Evolutionary conservation across 2,888 invertebrate genomes (phyloP).

Genomic region (Cactoblastis cactorum): DNA sequence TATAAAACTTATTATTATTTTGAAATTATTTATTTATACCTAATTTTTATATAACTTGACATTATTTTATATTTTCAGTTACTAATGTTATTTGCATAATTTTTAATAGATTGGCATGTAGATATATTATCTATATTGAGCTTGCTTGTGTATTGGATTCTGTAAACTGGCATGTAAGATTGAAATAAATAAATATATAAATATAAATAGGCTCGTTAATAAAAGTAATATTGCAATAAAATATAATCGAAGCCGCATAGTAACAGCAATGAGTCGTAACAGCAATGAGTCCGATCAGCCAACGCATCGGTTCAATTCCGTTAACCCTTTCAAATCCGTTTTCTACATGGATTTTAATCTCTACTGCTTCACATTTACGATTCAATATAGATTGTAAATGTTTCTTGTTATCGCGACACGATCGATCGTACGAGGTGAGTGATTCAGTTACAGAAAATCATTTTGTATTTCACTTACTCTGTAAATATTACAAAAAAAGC

Average conservation of each 20-base stretch:
- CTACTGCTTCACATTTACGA: not conserved
- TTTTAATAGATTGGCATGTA: too few relatives aligned
- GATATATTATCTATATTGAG: too few relatives aligned
- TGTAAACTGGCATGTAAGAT: too few relatives aligned
- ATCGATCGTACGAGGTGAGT: slow-evolving; percentile 5
- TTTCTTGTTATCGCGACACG: not conserved
- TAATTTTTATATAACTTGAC: too few relatives aligned
- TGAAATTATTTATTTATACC: too few relatives aligned
- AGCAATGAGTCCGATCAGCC: not conserved
- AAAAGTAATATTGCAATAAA: not conserved
- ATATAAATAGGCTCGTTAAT: too few relatives aligned
- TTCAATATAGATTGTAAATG: not conserved
- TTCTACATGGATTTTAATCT: not conserved
- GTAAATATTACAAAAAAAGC: not conserved
- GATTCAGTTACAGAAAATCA: not conserved
- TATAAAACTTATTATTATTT: too few relatives aligned
- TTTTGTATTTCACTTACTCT: not conserved
- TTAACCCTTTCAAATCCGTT: not conserved
- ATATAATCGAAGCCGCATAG: not conserved
- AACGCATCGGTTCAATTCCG: not conserved
- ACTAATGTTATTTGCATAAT: too few relatives aligned
- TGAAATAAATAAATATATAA: too few relatives aligned
- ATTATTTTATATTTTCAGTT: too few relatives aligned
- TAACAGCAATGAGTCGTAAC: slow-evolving; percentile 3
- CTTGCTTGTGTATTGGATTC: too few relatives aligned